Percentiles rank a stretch among this genome's conserved stretches.
Conservation (phyloP, 2,113 vertebrate genomes). For the Silurus asotus region DNA sequence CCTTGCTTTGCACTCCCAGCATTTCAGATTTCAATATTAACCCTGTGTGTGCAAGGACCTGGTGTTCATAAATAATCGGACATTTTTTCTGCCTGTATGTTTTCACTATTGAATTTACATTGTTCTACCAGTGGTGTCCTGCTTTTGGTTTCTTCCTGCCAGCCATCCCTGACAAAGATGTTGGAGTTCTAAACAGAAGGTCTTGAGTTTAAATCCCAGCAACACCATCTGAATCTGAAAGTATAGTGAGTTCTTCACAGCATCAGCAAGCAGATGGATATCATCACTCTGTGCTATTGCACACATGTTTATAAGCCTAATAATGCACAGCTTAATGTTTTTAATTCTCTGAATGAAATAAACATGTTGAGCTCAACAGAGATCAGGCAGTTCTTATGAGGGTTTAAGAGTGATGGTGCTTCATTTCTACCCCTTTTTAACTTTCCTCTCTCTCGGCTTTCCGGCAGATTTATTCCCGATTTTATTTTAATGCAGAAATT, state of each 20-base stretch:
- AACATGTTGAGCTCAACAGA: slow-evolving; percentile 34
- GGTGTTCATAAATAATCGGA: no score
- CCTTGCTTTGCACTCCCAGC: no score
- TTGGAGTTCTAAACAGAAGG: no score
- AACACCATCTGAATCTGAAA: slow-evolving; percentile 2
- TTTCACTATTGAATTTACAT: no score
- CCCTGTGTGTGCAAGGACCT: no score
- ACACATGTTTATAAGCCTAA: slow-evolving; percentile 21
- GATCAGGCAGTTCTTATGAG: not conserved
- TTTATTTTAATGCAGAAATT: slow-evolving; percentile 52
- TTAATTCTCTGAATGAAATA: slow-evolving; percentile 37
- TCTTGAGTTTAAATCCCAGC: no score
- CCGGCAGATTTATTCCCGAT: slow-evolving; percentile 49
- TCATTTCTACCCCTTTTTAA: slow-evolving; percentile 13
- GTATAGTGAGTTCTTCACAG: slow-evolving; percentile 1
- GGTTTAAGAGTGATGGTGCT: slow-evolving; percentile 43
- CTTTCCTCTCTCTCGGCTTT: slow-evolving; percentile 32
- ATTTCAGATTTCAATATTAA: no score
- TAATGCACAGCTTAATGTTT: slow-evolving; percentile 26
- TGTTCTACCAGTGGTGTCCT: no score
- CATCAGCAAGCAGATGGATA: slow-evolving; percentile 10
- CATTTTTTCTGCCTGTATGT: no score
- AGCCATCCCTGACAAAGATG: no score
- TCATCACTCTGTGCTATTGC: slow-evolving; percentile 7
- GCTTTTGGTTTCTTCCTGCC: no score